Evolutionary conservation across 2,797 vertebrate species (phyloP).

Genomic region (Gambusia yucatana): DNA sequence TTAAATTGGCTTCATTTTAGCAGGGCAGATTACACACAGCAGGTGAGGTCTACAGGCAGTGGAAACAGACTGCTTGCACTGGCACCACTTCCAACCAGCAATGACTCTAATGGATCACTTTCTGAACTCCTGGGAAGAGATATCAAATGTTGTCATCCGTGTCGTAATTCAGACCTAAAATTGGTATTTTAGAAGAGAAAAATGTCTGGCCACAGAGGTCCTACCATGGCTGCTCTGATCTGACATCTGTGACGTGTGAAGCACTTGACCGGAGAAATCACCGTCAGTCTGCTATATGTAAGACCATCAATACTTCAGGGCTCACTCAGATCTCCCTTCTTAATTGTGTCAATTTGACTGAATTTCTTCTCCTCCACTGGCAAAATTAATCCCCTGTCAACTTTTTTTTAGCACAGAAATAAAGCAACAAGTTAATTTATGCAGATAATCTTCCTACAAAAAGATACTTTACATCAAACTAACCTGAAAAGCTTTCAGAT

Average conservation of each 20-base stretch:
- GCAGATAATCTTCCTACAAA: constrained; percentile 11
- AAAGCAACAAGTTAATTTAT: constrained; percentile 1
- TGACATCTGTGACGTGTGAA: constrained; percentile 48
- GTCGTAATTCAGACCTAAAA: constrained; percentile 64
- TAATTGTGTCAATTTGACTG: constrained; percentile 3
- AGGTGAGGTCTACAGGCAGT: constrained; percentile 72
- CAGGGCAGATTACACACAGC: constrained; percentile 71
- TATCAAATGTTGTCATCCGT: constrained; percentile 74
- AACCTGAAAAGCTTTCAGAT: constrained; percentile 41
- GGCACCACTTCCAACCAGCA: constrained; percentile 61
- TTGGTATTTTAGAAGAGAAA: constrained; percentile 27
- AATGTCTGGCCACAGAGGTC: not conserved
- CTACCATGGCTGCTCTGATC: constrained; percentile 35
- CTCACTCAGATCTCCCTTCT: constrained; percentile 3
- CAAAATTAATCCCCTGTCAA: not conserved
- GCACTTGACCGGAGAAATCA: constrained; percentile 31
- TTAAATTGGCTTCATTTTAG: constrained; percentile 54
- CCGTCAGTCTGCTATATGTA: constrained; percentile 26
- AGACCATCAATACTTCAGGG: not conserved
- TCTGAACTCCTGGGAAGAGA: constrained; percentile 72
- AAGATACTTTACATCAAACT: constrained; percentile 47
- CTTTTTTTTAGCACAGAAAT: not conserved
- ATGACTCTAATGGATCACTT: constrained; percentile 78
- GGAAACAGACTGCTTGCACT: constrained; percentile 61
- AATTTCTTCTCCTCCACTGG: not conserved